Base-by-base conservation (phyloP, 1,140 invertebrate genomes). In the Zaprionus nigranus region DNA sequence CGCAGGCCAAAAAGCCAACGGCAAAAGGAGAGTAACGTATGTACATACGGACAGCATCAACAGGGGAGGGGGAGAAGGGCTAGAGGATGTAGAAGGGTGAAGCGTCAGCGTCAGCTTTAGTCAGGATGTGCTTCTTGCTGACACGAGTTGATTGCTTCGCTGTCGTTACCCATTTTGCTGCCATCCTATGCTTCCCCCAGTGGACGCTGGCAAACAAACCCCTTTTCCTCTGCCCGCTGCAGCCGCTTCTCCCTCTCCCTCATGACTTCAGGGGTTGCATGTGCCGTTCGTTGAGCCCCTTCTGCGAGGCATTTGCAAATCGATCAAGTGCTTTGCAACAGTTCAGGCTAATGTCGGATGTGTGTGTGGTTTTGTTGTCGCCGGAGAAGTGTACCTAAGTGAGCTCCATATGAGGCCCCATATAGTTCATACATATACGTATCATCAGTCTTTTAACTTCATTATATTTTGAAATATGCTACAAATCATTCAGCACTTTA, bases 111-210 rank as follows among this genome's bases (percentile, higher is more conserved):
- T 46, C 62, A 56, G 64, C 36, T 15, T 63, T 58, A 67, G 75
- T 43, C 63, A 76, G 81, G 67, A 83, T 79, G 56, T 79, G 67
- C 76, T 83, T 38, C 72, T 76, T 82, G 64, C 65, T 72, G 73
- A 71, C 74, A 82, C 59, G 70, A 84, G 82, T 66, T 84, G 82
- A 84, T 84, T 84, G 82, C 82, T 75, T 72, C 81, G 57, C 65
- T 53, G 65, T 64, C 54, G 17, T 66, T 61, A 30, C 36, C 46
- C 53, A 54, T 60, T 49, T 53, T 54, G 54, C 46, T 46, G 54
- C 49, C 64, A 67, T 62, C 56, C 63, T 53, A 64, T 63, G 60
- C 78, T 51, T 74, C 70, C 65, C 78, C 78, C 80, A 81, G 82
- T 78, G 84, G 65, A 66, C 64, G 69, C 63, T 67, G 63, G 67